A percentile compares a stretch with the other conserved stretches of the same genome.
These are phyloP conservation scores for Papilio dardanus DNA, from an alignment of 1,140 invertebrate species.

Conservation along the genomic window DNA sequence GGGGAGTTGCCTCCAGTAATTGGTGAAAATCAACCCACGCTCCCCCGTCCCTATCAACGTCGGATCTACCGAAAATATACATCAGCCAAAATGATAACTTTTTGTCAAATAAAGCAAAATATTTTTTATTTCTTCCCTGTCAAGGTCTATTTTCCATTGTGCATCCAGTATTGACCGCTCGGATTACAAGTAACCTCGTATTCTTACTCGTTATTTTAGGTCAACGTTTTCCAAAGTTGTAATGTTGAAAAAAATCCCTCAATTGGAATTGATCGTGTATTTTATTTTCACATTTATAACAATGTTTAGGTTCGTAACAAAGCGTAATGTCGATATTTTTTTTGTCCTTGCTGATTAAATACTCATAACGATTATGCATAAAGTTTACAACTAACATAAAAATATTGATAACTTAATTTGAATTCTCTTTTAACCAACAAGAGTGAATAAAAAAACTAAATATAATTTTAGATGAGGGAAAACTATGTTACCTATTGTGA, in stretches of 20 bases:
- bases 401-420: no score
- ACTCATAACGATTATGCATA: no score
- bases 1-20: constrained; percentile 47
- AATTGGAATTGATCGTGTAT: not conserved
- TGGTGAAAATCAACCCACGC: constrained; percentile 49
- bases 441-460: not conserved
- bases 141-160: not conserved
- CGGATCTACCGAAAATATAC: constrained; percentile 34
- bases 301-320: not conserved
- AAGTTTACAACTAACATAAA: no score
- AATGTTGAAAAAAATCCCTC: constrained; percentile 14
- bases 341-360: no score
- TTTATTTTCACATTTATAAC: not conserved
- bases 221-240: constrained; percentile 14
- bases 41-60: constrained; percentile 36
- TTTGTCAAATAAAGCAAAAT: not conserved
- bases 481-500: not conserved
- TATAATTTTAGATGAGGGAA: not conserved
- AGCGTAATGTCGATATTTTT: no score
- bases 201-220: constrained; percentile 35
- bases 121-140: not conserved
- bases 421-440: not conserved
- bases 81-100: constrained; percentile 36
- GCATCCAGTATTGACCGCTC: not conserved
- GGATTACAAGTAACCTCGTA: constrained; percentile 29